phyloP scores from a whole-genome alignment of 1,140 invertebrate species.

The Euwallacea fornicatus region DNA sequence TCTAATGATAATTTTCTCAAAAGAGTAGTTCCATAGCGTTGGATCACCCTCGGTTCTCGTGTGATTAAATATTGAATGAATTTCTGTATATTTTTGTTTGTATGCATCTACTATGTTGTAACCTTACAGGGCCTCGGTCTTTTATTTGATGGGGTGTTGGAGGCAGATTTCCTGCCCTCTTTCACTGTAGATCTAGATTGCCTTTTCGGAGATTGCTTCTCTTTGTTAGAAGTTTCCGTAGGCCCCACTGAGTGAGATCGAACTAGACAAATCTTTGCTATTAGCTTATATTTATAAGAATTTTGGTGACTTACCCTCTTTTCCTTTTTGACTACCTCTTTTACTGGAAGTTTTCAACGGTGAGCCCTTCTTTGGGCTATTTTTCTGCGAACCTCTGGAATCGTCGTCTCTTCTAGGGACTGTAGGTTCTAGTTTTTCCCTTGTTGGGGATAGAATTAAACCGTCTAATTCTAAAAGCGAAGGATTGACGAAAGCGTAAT shows the following conservation, averaged over 20 bases:
- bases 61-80: neutral
- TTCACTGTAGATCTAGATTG: slow-evolving; percentile 65
- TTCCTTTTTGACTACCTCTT: slow-evolving; percentile 43
- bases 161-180: slow-evolving; percentile 53
- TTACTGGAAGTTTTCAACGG: slow-evolving; percentile 50
- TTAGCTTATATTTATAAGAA: slow-evolving; percentile 10
- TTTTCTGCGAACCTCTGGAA: slow-evolving; percentile 60
- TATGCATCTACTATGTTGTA: neutral
- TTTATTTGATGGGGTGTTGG: slow-evolving; percentile 57
- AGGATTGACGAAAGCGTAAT: neutral
- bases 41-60: neutral
- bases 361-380: slow-evolving; percentile 66
- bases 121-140: slow-evolving; percentile 65
- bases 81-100: neutral
- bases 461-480: slow-evolving; percentile 49
- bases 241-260: slow-evolving; percentile 73
- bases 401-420: slow-evolving; percentile 67
- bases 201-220: slow-evolving; percentile 69
- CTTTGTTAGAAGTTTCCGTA: slow-evolving; percentile 57
- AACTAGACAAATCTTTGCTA: slow-evolving; percentile 51
- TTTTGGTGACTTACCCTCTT: slow-evolving; percentile 33
- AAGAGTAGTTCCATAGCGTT: too few relatives aligned
- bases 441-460: slow-evolving; percentile 66
- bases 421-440: slow-evolving; percentile 71
- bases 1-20: too few relatives aligned